Evolutionary conservation across 2,888 invertebrate genomes (phyloP).

Genomic region (Ochropleura plecta): DNA sequence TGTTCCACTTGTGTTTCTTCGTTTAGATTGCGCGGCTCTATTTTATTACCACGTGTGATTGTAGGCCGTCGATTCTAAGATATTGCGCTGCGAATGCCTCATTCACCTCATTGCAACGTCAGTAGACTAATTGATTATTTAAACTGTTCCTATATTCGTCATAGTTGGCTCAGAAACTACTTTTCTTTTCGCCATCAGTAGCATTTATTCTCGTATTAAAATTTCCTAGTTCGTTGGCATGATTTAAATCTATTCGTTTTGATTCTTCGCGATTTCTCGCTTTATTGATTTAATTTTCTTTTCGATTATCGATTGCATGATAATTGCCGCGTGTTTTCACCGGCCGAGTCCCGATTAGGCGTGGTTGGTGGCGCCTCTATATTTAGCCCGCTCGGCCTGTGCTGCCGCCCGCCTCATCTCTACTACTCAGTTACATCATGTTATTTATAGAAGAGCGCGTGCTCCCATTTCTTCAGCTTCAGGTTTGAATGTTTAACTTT

Average conservation of each 20-base stretch:
- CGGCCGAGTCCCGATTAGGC: conserved; percentile 76
- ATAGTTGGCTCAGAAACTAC: conserved; percentile 1
- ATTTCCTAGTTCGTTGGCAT: conserved; percentile 37
- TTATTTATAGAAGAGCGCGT: conserved; percentile 76
- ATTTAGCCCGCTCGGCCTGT: conserved; percentile 78
- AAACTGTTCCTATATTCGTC: conserved; percentile 11
- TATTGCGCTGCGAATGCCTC: not conserved
- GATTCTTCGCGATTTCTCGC: not conserved
- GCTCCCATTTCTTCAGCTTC: conserved; percentile 70
- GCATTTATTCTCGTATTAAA: not conserved
- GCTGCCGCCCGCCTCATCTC: conserved; percentile 71
- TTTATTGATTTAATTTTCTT: not conserved
- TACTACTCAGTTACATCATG: conserved; percentile 77
- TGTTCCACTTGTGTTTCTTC: conserved; percentile 49
- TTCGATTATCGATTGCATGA: conserved; percentile 31
- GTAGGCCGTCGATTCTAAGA: not conserved
- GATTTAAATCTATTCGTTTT: not conserved
- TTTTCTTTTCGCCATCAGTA: conserved; percentile 11
- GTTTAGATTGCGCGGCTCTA: not conserved
- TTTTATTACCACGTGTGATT: not conserved
- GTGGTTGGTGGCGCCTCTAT: conserved; percentile 78
- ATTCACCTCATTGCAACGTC: not conserved
- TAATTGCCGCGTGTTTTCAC: conserved; percentile 68
- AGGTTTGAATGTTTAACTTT: conserved; percentile 52
- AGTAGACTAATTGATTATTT: conserved; percentile 13